A percentile compares a stretch with the other conserved stretches of the same genome.
These are phyloP conservation scores for Mycteria americana DNA, from an alignment of 2,797 vertebrate genomes.

Conservation along the genomic window DNA sequence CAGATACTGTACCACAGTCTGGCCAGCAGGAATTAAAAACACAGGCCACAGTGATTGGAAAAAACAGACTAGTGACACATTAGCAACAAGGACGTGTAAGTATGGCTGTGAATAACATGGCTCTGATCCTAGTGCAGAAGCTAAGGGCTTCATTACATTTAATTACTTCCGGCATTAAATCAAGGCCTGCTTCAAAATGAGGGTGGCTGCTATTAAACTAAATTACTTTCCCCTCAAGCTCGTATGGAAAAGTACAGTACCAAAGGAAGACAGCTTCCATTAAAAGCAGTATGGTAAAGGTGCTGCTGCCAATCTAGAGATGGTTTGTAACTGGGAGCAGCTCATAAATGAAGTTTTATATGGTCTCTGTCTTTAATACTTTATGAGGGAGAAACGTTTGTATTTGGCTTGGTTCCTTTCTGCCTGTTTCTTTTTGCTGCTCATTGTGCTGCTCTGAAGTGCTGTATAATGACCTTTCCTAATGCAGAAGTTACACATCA, in stretches of 20 bases:
- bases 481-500: background rate
- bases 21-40: background rate
- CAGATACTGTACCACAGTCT: background rate
- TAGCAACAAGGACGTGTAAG: background rate
- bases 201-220: constrained; percentile 58
- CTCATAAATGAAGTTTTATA: constrained; percentile 41
- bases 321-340: constrained; percentile 23
- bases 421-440: background rate
- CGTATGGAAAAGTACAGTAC: constrained; percentile 44
- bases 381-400: background rate
- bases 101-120: constrained; percentile 9
- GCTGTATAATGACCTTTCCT: background rate
- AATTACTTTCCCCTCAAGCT: constrained; percentile 55
- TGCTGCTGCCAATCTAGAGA: constrained; percentile 24
- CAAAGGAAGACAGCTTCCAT: constrained; percentile 20
- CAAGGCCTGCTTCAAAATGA: constrained; percentile 58
- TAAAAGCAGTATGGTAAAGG: constrained; percentile 35
- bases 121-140: constrained; percentile 48
- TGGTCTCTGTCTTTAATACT: constrained; percentile 10
- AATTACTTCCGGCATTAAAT: constrained; percentile 63
- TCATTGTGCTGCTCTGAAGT: background rate
- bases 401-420: background rate
- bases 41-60: background rate
- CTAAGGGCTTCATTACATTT: constrained; percentile 55
- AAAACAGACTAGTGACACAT: constrained; percentile 7